Evolutionary conservation across 2,113 vertebrate genomes (phyloP).

Genomic region (Rhea pennata): DNA sequence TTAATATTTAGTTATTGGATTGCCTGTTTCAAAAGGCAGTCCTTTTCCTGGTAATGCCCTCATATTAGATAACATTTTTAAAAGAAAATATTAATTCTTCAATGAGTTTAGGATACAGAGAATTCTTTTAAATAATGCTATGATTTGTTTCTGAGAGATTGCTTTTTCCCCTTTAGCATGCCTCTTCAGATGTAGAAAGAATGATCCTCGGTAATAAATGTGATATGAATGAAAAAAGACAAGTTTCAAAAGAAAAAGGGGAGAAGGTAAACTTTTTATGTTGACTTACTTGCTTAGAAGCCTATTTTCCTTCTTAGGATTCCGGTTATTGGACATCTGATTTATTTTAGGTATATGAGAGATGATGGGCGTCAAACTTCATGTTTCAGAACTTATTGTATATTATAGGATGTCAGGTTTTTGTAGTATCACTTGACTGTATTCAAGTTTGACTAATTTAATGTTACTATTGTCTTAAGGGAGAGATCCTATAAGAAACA

Average conservation of each 20-base stretch:
- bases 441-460: background rate
- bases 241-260: slow-evolving; percentile 96
- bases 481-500: background rate
- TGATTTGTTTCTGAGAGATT: background rate
- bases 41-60: background rate
- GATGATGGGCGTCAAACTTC: background rate
- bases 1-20: background rate
- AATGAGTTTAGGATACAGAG: background rate
- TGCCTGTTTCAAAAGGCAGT: background rate
- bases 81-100: background rate
- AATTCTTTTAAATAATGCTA: background rate
- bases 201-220: slow-evolving; percentile 98
- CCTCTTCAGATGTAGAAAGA: slow-evolving; percentile 95
- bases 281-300: background rate
- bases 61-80: background rate
- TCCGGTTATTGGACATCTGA: background rate
- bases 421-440: background rate
- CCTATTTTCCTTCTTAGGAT: background rate
- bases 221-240: slow-evolving; percentile 97
- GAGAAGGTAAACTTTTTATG: slow-evolving; percentile 85
- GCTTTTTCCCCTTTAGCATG: slow-evolving; percentile 81
- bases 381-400: background rate
- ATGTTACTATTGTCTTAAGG: background rate
- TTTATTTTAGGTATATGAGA: background rate
- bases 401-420: background rate